These are phyloP conservation scores for Clarias fuscus DNA, from an alignment of 2,797 vertebrate genomes.

Conservation along the genomic window DNA sequence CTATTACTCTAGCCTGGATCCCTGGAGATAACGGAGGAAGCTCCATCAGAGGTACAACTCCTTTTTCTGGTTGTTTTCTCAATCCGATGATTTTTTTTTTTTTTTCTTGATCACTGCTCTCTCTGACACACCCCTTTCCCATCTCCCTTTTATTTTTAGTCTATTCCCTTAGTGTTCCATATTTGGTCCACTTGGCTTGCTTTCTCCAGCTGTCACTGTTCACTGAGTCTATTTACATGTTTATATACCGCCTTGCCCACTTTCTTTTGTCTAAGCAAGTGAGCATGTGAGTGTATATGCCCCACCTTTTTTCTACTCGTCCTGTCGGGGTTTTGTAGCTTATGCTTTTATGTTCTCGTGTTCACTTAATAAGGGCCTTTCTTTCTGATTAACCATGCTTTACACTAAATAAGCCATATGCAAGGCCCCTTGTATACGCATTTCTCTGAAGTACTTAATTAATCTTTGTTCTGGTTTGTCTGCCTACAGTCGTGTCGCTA, in stretches of 20 bases:
- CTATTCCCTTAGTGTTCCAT: constrained; percentile 40
- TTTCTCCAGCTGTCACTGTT: constrained; percentile 11
- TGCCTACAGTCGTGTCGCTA: not conserved
- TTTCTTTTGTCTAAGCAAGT: constrained; percentile 48
- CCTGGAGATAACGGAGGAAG: constrained; percentile 98
- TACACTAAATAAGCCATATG: not conserved
- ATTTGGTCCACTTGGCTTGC: constrained; percentile 11
- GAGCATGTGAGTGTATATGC: constrained; percentile 1
- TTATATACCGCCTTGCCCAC: constrained; percentile 59
- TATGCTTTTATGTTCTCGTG: not conserved
- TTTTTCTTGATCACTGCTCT: not conserved
- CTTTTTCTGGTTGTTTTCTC: not conserved
- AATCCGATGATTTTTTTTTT: not conserved
- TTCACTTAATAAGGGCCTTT: constrained; percentile 1
- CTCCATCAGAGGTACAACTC: constrained; percentile 88
- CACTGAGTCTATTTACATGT: constrained; percentile 9
- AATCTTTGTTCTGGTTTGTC: not conserved
- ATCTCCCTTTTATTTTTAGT: constrained; percentile 12
- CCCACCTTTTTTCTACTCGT: constrained; percentile 2
- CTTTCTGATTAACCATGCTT: not conserved
- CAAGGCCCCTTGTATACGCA: not conserved
- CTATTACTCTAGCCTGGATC: constrained; percentile 97
- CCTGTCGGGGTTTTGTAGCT: not conserved
- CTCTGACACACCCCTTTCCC: not conserved
- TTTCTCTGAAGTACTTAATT: not conserved